Percentiles rank a stretch among this genome's conserved stretches.
Conservation (phyloP, 2,888 invertebrate genomes). For the Papilio gigon region DNA sequence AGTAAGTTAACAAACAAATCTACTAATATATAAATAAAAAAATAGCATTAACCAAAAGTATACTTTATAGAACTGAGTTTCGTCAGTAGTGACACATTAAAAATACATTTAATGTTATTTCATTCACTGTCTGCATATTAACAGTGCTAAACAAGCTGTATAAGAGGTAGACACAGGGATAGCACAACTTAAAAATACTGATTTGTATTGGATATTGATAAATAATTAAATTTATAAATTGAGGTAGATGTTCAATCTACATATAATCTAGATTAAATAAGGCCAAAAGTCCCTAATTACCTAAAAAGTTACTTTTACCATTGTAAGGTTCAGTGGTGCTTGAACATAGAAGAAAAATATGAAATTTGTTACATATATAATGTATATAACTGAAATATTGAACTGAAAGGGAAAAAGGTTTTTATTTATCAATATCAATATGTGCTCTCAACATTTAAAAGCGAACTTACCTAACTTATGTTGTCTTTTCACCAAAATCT, state of each 20-base stretch:
- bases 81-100: neutral
- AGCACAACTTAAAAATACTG: slow-evolving; percentile 1
- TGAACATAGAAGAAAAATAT: neutral
- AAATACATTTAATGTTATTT: neutral
- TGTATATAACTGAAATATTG: no score
- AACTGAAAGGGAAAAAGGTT: neutral
- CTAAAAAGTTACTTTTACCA: no score
- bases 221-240: neutral
- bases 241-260: neutral
- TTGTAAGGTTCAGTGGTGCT: neutral
- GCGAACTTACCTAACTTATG: neutral
- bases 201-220: neutral
- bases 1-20: no score
- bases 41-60: neutral
- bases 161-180: neutral
- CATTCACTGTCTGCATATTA: neutral
- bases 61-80: neutral
- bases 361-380: neutral
- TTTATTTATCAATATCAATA: neutral
- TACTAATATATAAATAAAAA: neutral
- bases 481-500: slow-evolving; percentile 1
- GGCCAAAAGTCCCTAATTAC: no score
- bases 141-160: neutral
- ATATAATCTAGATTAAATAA: neutral
- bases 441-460: neutral